A percentile compares a stretch with the other conserved stretches of the same genome.
These are phyloP conservation scores for Esox masquinongy DNA, from an alignment of 2,797 vertebrate species.

Conservation along the genomic window DNA sequence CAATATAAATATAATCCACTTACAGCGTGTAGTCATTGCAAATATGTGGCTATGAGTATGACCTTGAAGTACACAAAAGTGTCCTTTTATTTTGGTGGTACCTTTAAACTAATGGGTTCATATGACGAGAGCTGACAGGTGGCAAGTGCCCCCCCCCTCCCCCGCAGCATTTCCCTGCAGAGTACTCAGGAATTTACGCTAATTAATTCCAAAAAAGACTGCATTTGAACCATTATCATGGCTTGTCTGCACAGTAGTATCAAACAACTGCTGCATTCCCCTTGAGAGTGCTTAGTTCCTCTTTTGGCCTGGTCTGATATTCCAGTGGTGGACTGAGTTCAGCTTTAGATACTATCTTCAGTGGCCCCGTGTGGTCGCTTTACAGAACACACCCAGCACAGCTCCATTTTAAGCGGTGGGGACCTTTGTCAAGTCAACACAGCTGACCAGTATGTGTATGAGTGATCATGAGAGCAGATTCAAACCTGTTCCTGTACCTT, in stretches of 20 bases:
- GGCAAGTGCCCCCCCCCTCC: background rate
- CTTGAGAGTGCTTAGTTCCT: too few relatives aligned
- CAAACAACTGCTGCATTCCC: background rate
- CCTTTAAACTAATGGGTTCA: background rate
- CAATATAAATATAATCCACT: background rate
- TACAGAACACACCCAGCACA: background rate
- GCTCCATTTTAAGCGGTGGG: background rate
- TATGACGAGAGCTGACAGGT: background rate
- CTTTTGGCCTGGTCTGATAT: too few relatives aligned
- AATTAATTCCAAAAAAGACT: background rate
- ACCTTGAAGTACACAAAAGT: background rate
- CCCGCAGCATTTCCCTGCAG: background rate
- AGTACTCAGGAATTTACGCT: background rate
- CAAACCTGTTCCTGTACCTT: conserved; percentile 3
- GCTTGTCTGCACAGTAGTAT: background rate
- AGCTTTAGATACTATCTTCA: background rate
- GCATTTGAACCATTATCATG: background rate
- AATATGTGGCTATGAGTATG: background rate
- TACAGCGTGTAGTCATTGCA: background rate
- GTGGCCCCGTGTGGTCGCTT: background rate
- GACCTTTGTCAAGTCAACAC: background rate
- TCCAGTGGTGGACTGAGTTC: background rate
- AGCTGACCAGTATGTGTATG: background rate
- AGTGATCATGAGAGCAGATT: background rate
- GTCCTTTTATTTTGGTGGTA: background rate